Conservation (phyloP, 2,113 vertebrate genomes). For the Shinisaurus crocodilurus region DNA sequence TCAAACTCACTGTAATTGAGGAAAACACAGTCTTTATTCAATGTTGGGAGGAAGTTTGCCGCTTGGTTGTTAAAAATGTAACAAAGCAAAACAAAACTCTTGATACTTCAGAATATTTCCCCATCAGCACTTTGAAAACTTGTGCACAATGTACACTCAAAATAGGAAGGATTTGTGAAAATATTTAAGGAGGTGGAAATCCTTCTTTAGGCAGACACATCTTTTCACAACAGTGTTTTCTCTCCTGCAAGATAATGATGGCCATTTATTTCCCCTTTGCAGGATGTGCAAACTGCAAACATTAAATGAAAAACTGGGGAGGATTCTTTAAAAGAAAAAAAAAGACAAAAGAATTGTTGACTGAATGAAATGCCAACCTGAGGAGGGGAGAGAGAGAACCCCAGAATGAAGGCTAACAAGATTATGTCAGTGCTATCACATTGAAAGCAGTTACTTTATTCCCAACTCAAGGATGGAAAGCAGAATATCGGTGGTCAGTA, state of each 20-base stretch:
- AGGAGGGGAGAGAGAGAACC: background rate
- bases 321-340: background rate
- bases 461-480: too few relatives aligned
- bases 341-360: background rate
- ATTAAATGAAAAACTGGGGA: background rate
- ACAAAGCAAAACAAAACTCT: background rate
- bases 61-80: constrained; percentile 36
- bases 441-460: too few relatives aligned
- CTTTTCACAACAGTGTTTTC: accelerated
- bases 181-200: background rate
- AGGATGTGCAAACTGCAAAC: background rate
- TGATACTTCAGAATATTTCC: background rate
- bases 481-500: too few relatives aligned
- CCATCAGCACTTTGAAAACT: background rate
- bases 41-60: constrained; percentile 29
- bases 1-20: constrained; percentile 5
- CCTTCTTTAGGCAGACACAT: background rate
- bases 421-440: background rate
- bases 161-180: constrained; percentile 20
- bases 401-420: background rate
- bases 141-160: background rate
- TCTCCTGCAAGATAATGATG: background rate
- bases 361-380: background rate
- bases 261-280: background rate
- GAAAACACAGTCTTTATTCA: background rate